Conservation (phyloP, 2,113 vertebrate species). For the Pelvicachromis taeniatus region DNA sequence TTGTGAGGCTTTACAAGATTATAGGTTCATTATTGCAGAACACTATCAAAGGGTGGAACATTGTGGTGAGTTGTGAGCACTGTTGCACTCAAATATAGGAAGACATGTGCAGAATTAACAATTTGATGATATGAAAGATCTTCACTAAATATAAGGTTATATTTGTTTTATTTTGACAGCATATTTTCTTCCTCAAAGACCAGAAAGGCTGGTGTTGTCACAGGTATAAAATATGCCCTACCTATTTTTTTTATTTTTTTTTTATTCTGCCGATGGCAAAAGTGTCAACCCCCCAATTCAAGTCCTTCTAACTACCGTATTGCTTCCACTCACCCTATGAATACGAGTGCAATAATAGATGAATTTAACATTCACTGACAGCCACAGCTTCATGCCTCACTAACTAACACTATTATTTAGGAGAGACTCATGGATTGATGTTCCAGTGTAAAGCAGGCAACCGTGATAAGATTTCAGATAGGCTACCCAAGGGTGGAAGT, state of each 20-base stretch:
- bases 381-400: slow-evolving; percentile 43
- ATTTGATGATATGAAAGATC: not conserved
- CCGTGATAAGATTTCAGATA: slow-evolving; percentile 51
- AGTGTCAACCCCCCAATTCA: not conserved
- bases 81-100: not conserved
- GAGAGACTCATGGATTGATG: slow-evolving; percentile 48
- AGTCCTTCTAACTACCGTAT: not conserved
- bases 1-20: not conserved
- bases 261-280: not conserved
- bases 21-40: not conserved
- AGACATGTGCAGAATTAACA: not conserved
- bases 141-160: not conserved
- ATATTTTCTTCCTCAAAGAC: not conserved
- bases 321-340: not conserved
- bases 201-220: not conserved
- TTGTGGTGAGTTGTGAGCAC: not conserved
- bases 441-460: slow-evolving; percentile 23
- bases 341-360: not conserved
- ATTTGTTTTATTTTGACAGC: not conserved
- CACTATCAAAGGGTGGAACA: not conserved
- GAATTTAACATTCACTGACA: slow-evolving; percentile 51
- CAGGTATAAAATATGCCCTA: not conserved
- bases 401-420: slow-evolving; percentile 36
- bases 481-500: slow-evolving; percentile 48
- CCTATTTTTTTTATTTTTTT: not conserved